Percentiles rank a stretch among this genome's conserved stretches.
phyloP scores from a whole-genome alignment of 2,888 invertebrate species.

The Callyntrura sp. region DNA sequence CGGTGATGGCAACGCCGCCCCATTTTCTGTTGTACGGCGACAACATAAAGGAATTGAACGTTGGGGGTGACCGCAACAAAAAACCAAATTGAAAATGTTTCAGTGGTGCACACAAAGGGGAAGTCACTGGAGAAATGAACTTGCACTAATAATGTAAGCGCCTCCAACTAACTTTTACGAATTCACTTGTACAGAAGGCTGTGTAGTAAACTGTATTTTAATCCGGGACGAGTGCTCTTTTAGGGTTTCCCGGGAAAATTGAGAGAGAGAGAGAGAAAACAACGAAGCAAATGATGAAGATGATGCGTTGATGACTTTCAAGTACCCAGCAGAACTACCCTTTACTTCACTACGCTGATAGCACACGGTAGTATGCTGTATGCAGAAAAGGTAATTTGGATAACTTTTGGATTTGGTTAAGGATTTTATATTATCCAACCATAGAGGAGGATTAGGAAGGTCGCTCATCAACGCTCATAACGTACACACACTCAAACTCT shows the following conservation, averaged over 20 bases:
- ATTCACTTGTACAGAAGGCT: not conserved
- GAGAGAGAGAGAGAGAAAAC: not conserved
- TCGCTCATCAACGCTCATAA: constrained; percentile 73
- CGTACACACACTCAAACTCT: constrained; percentile 45
- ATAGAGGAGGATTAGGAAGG: constrained; percentile 70
- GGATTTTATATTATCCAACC: not conserved
- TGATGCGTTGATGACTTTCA: constrained; percentile 58
- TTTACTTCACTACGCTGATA: too few species aligned
- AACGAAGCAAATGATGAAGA: constrained; percentile 15
- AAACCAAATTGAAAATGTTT: too few species aligned
- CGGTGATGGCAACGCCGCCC: too few species aligned
- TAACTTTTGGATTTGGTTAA: not conserved
- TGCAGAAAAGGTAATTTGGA: not conserved
- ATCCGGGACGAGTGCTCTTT: too few species aligned
- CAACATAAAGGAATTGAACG: too few species aligned
- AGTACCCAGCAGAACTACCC: constrained; percentile 26
- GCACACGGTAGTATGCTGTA: not conserved
- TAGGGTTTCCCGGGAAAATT: not conserved
- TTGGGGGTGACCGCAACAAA: too few species aligned
- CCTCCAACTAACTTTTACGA: not conserved
- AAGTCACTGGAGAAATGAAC: not conserved
- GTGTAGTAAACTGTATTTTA: not conserved
- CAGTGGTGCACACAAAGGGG: too few species aligned
- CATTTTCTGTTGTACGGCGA: too few species aligned
- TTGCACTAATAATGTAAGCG: not conserved